These are phyloP conservation scores for Protophormia terraenovae DNA, from an alignment of 2,888 invertebrate genomes.

Conservation along the genomic window DNA sequence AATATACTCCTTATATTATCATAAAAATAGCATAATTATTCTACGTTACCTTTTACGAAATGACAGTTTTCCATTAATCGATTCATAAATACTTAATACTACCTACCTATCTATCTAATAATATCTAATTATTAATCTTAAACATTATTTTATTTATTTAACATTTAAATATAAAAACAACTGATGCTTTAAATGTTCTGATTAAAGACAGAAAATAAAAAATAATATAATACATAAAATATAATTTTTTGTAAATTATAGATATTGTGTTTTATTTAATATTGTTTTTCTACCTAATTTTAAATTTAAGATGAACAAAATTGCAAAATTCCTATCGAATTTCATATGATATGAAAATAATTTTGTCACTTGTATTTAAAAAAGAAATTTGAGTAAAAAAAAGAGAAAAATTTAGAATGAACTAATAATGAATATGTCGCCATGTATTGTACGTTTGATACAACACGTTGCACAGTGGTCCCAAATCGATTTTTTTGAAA, in stretches of 20 bases:
- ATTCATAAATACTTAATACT: background rate
- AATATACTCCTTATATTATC: background rate
- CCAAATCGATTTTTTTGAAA: too few species aligned
- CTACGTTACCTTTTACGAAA: constrained; percentile 9
- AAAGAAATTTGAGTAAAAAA: too few species aligned
- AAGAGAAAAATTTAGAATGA: too few species aligned
- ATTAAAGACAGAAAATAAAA: constrained; percentile 61
- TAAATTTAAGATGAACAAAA: too few species aligned
- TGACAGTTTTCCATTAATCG: constrained; percentile 11
- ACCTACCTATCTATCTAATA: background rate
- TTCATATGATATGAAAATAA: too few species aligned
- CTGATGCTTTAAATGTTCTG: constrained; percentile 56
- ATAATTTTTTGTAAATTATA: constrained; percentile 13
- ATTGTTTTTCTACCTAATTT: too few species aligned
- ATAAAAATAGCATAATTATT: background rate
- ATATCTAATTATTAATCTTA: background rate
- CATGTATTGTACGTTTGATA: too few species aligned
- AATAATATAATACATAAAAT: constrained; percentile 65
- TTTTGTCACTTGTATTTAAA: too few species aligned
- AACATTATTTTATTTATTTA: background rate
- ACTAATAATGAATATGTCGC: too few species aligned
- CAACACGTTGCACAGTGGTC: too few species aligned
- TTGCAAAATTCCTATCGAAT: too few species aligned
- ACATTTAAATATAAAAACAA: constrained; percentile 2
- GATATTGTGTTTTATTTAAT: background rate